Percentiles rank a stretch among this genome's conserved stretches.
Conservation (phyloP, 2,113 vertebrate species). For the Anoura caudifer region DNA sequence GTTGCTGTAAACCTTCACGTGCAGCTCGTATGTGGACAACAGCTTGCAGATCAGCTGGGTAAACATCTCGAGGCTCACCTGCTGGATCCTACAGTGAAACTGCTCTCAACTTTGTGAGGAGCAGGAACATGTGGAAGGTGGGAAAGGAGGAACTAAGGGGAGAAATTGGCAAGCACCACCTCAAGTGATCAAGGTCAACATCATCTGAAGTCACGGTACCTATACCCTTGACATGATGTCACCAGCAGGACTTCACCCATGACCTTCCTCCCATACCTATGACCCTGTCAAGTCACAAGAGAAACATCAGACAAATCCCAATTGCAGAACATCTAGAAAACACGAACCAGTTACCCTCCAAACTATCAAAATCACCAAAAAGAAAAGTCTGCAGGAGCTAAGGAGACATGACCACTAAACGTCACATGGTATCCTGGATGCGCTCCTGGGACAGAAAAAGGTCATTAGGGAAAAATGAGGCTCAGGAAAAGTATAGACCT, state of each 20-base stretch:
- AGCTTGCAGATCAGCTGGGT: not conserved
- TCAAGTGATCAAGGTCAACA: not conserved
- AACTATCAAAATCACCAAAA: not conserved
- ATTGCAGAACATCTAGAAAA: not conserved
- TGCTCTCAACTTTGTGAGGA: not conserved
- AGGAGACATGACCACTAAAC: not conserved
- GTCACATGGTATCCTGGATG: not conserved
- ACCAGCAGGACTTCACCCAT: not conserved
- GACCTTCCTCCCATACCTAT: not conserved
- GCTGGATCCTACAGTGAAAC: not conserved
- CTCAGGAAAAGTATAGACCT: not conserved
- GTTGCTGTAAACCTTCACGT: not conserved
- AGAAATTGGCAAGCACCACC: not conserved
- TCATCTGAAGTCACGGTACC: not conserved
- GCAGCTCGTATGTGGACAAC: not conserved
- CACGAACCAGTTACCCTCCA: not conserved
- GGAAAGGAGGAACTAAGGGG: not conserved
- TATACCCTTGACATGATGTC: not conserved
- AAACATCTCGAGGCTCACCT: not conserved
- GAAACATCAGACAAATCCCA: not conserved
- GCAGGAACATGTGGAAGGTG: not conserved
- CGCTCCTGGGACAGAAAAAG: not conserved
- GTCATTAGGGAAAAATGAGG: not conserved
- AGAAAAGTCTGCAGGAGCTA: not conserved
- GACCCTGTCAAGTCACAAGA: not conserved